Percentiles rank a stretch among this genome's conserved stretches.
Conservation (phyloP, 2,113 vertebrate species). For the Cololabis saira region DNA sequence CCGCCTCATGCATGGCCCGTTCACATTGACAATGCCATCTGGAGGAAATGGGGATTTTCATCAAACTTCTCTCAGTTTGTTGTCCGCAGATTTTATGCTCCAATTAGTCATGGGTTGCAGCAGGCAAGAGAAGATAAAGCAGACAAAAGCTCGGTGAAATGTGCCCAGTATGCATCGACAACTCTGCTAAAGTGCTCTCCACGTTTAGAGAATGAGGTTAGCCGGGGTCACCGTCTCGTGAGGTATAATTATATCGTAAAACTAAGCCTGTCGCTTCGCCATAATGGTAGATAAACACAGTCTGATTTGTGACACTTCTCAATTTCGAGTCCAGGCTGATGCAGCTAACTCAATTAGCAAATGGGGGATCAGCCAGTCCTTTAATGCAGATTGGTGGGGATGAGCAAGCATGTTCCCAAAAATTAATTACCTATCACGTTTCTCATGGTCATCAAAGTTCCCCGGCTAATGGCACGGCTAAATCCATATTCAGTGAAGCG, state of each 20-base stretch:
- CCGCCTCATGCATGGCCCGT: constrained; percentile 14
- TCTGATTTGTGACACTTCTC: constrained; percentile 75
- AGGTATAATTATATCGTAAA: constrained; percentile 80
- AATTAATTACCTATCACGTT: constrained; percentile 79
- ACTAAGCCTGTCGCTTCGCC: constrained; percentile 67
- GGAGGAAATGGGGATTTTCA: constrained; percentile 56
- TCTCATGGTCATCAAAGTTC: constrained; percentile 69
- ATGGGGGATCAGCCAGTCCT: constrained; percentile 62
- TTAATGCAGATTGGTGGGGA: constrained; percentile 77
- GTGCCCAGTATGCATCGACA: constrained; percentile 38
- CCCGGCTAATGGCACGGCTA: constrained; percentile 49
- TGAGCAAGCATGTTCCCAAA: constrained; percentile 73
- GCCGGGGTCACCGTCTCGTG: constrained; percentile 62
- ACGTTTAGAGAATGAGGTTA: constrained; percentile 61
- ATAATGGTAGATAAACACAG: constrained; percentile 80
- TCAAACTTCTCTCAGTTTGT: constrained; percentile 46
- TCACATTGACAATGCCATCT: constrained; percentile 57
- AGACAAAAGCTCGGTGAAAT: constrained; percentile 47
- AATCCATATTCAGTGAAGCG: constrained; percentile 58
- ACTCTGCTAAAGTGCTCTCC: constrained; percentile 58
- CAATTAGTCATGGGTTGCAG: constrained; percentile 54
- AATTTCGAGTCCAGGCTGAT: constrained; percentile 72
- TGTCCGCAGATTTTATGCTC: constrained; percentile 59
- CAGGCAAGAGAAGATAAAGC: constrained; percentile 23
- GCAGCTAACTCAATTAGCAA: constrained; percentile 80